Base-by-base conservation (phyloP, 2,888 invertebrate species). In the Drosophila neonasuta region DNA sequence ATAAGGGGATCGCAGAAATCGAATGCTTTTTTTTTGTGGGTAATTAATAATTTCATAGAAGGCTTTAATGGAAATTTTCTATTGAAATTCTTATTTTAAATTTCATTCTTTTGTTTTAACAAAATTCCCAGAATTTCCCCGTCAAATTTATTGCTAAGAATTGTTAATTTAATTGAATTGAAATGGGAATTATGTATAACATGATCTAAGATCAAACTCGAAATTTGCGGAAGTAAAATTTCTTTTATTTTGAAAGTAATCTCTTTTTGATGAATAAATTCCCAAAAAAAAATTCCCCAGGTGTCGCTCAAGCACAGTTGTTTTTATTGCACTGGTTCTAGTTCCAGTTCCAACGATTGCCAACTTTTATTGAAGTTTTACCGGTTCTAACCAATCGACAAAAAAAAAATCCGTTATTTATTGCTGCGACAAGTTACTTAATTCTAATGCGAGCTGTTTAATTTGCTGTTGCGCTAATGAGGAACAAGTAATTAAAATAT, bases 401-500 rank as follows among this genome's bases (percentile, higher is more conserved):
- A 39, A n/a, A n/a, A 32, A 32, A 9, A 11, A 17, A 17, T 44
- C 10, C 5, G 20, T n/a, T 29, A 17, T 17, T 13, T 17, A 34
- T 11, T 50, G 34, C 57, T 48, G 42, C 15, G n/a, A 20, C 36
- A 36, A 36, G 49, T 7, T 17, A 34, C 6, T 36, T 36, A 24
- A 24, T 30, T 32, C 17, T 34, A 3, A n/a, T 34, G 13, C 17
- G 20, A 41, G 45, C 39, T 50, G 44, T 45, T 29, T 39, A 32
- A 6, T 24, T 24, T 48, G n/a, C 15, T 17, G 5, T 34, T 30
- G n/a, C 7, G 8, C 36, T 15, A 20, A 6, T 4, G 3, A 52
- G 46, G 57, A 30, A 54, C 41, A 5, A 20, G 45, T 46, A 8
- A 62, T 29, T 61, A 69, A 69, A 20, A 9, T 0, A 6, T 32